phyloP scores from a whole-genome alignment of 2,797 vertebrate species.

The Malurus leucopterus region DNA sequence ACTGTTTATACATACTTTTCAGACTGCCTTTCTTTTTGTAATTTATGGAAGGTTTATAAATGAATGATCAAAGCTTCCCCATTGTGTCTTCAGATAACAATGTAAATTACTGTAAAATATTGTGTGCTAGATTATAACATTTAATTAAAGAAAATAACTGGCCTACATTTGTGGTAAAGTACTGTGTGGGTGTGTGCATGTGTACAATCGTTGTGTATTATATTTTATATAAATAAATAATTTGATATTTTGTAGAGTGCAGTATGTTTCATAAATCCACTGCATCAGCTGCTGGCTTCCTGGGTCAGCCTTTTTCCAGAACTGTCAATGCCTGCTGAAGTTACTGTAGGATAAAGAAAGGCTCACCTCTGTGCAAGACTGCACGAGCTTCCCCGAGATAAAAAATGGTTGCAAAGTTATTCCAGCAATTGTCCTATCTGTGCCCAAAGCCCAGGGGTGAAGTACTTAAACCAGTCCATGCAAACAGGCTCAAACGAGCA shows the following conservation, averaged over 20 bases:
- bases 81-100: conserved; percentile 89
- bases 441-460: neutral
- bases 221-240: conserved; percentile 93
- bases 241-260: conserved; percentile 93
- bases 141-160: conserved; percentile 77
- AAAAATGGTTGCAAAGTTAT: neutral
- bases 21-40: conserved; percentile 99
- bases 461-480: neutral
- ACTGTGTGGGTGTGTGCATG: conserved; percentile 94
- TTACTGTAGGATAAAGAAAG: neutral
- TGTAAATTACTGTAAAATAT: conserved; percentile 85
- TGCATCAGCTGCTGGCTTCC: neutral
- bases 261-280: neutral
- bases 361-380: rapidly evolving
- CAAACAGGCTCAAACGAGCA: neutral
- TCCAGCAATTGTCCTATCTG: rapidly evolving
- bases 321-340: rapidly evolving
- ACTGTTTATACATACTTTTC: conserved; percentile 99
- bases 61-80: conserved; percentile 87
- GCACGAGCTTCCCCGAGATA: neutral
- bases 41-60: conserved; percentile 92
- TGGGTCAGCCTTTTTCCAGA: neutral
- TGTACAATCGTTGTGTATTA: conserved; percentile 80
- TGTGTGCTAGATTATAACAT: conserved; percentile 88
- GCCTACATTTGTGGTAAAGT: conserved; percentile 88